phyloP scores from a whole-genome alignment of 2,113 vertebrate genomes.

The Protobothrops mucrosquamatus region DNA sequence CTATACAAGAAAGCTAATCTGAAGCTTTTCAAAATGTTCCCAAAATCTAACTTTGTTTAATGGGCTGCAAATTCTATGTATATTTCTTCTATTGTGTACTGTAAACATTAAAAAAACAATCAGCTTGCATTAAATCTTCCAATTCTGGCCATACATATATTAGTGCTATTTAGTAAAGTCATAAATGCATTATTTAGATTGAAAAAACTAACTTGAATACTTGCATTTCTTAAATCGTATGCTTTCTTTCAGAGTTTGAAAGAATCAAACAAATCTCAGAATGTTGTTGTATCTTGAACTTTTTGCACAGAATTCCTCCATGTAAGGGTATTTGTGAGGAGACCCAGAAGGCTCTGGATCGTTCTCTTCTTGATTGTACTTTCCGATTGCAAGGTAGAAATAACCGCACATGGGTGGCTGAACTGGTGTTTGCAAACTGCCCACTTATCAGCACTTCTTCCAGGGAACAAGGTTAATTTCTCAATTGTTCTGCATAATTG shows the following conservation, averaged over 20 bases:
- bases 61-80: background rate
- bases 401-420: constrained; percentile 97
- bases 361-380: constrained; percentile 94
- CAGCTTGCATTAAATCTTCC: background rate
- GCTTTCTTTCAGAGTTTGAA: background rate
- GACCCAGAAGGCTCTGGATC: constrained; percentile 88
- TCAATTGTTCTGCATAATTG: constrained; percentile 6
- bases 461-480: constrained; percentile 88
- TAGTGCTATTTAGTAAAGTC: background rate
- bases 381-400: constrained; percentile 97
- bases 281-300: constrained; percentile 15
- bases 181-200: background rate
- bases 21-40: background rate
- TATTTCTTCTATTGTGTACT: background rate
- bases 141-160: background rate
- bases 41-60: background rate
- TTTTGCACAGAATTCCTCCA: constrained; percentile 82
- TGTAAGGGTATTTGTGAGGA: constrained; percentile 91
- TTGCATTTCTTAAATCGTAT: background rate
- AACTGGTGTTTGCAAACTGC: constrained; percentile 94
- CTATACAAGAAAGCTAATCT: background rate
- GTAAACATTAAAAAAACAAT: background rate
- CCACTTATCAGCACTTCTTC: constrained; percentile 91
- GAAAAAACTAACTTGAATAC: background rate
- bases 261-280: background rate